phyloP scores from a whole-genome alignment of 2,888 invertebrate species.

The Heteromyza rotundicornis region DNA sequence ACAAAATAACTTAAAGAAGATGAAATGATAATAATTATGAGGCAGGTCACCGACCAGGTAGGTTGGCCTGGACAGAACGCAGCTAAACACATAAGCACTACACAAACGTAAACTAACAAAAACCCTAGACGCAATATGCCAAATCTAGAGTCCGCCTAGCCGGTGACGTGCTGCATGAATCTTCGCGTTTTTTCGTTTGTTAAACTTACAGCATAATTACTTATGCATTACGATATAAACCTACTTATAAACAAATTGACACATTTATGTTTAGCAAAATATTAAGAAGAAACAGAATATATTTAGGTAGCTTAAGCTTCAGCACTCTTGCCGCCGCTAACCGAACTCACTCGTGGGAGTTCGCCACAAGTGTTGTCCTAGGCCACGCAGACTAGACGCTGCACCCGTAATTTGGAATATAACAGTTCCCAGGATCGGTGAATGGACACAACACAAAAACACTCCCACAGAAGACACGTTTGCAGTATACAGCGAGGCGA shows the following conservation, averaged over 20 bases:
- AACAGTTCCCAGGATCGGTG: too few relatives aligned
- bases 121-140: neutral
- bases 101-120: too few relatives aligned
- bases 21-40: conserved; percentile 34
- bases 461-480: too few relatives aligned
- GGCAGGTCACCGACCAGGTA: conserved; percentile 26
- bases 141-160: conserved; percentile 22
- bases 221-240: neutral
- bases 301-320: conserved; percentile 6
- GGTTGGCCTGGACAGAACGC: too few relatives aligned
- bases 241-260: neutral
- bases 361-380: too few relatives aligned
- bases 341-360: neutral
- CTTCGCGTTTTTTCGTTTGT: conserved; percentile 6
- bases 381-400: too few relatives aligned
- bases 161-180: neutral
- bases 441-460: too few relatives aligned
- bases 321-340: neutral
- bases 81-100: too few relatives aligned
- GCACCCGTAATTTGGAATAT: too few relatives aligned
- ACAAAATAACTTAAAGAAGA: conserved; percentile 18
- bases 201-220: neutral
- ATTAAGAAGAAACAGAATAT: neutral
- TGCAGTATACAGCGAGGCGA: too few relatives aligned
- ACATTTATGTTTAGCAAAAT: neutral